phyloP scores from a whole-genome alignment of 2,797 vertebrate species.

The Centropyge bicolor region DNA sequence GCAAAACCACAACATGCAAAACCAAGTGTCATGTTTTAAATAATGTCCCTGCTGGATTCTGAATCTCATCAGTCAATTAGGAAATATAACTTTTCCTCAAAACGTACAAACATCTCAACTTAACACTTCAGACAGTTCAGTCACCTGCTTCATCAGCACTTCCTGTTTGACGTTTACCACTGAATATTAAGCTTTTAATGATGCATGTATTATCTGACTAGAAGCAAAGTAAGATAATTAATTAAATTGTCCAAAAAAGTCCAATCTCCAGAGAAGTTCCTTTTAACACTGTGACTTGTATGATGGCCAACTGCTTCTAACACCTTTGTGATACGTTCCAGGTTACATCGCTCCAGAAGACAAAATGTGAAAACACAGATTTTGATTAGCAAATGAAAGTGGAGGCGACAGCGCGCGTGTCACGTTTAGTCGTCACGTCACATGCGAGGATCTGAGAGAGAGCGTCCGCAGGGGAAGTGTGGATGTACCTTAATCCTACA shows the following conservation, averaged over 20 bases:
- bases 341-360: neutral
- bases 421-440: neutral
- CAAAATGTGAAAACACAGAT: neutral
- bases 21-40: neutral
- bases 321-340: neutral
- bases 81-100: neutral
- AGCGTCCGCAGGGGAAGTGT: neutral
- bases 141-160: neutral
- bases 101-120: neutral
- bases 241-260: too few species aligned
- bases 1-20: neutral
- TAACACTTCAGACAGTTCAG: neutral
- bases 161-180: too few species aligned
- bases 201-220: neutral
- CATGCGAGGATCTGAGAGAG: neutral
- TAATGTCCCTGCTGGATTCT: neutral
- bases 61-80: neutral
- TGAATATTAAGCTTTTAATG: neutral
- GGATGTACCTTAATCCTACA: constrained; percentile 32
- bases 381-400: neutral
- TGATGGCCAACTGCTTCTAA: neutral
- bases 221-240: neutral
- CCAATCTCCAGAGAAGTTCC: neutral
- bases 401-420: neutral
- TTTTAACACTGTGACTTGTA: neutral